phyloP scores from a whole-genome alignment of 2,888 invertebrate genomes.

The Danaus chrysippus region DNA sequence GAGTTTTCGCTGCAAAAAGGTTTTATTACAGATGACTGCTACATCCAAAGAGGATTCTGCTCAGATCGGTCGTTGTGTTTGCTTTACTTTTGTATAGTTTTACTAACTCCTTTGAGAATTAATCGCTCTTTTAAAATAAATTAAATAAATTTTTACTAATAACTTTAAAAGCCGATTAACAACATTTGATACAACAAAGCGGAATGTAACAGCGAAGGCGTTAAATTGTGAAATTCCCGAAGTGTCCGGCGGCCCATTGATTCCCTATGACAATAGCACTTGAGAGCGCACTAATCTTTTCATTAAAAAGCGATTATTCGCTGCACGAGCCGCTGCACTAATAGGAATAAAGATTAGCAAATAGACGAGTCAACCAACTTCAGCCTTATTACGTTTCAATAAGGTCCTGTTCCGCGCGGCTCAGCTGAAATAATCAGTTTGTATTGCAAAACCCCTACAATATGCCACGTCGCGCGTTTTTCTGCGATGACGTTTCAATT shows the following conservation, averaged over 20 bases:
- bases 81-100: background rate
- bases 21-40: constrained; percentile 6
- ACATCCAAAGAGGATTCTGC: background rate
- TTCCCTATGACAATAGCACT: constrained; percentile 42
- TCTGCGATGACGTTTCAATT: constrained; percentile 74
- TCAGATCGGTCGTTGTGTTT: background rate
- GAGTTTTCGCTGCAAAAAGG: constrained; percentile 7
- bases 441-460: constrained; percentile 49
- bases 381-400: constrained; percentile 35
- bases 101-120: background rate
- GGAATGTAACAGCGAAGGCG: constrained; percentile 46
- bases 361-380: constrained; percentile 10
- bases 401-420: constrained; percentile 39
- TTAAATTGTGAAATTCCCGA: constrained; percentile 72
- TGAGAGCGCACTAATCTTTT: constrained; percentile 72
- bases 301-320: constrained; percentile 78
- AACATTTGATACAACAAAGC: constrained; percentile 14
- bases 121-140: too few species aligned
- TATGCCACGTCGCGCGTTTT: constrained; percentile 55
- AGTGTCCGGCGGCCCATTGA: constrained; percentile 65
- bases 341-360: constrained; percentile 61
- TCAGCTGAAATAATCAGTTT: constrained; percentile 27
- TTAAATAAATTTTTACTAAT: too few species aligned
- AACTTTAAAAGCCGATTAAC: background rate
- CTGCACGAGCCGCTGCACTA: constrained; percentile 72